Percentiles rank a stretch among this genome's conserved stretches.
Conservation (phyloP, 2,113 vertebrate species). For the Chlamydotis undulata region DNA sequence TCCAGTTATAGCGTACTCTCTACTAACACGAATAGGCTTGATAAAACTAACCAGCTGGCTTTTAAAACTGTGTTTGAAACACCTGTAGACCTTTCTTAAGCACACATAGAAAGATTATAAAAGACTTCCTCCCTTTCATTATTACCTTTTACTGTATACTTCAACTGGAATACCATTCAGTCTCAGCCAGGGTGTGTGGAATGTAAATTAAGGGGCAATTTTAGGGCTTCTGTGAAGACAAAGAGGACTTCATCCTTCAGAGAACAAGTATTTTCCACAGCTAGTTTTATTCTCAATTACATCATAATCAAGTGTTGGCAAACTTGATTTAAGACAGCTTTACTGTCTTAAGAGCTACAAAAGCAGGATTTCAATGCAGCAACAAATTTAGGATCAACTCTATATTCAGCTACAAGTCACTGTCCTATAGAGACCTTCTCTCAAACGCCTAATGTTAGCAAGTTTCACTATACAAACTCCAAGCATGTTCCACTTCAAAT, state of each 20-base stretch:
- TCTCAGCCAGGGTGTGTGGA: not conserved
- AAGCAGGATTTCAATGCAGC: not conserved
- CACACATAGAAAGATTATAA: not conserved
- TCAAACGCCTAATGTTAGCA: not conserved
- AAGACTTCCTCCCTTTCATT: not conserved
- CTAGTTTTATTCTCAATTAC: constrained; percentile 29
- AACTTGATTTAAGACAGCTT: not conserved
- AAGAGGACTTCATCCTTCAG: constrained; percentile 18
- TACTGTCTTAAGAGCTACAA: not conserved
- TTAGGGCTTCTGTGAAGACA: not conserved
- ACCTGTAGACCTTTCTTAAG: not conserved
- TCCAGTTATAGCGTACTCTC: not conserved
- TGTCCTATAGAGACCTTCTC: not conserved
- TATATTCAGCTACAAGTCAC: not conserved
- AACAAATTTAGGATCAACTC: not conserved
- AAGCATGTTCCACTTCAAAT: not conserved
- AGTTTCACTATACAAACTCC: not conserved
- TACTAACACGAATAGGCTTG: not conserved
- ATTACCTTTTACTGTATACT: not conserved
- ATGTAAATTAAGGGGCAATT: not conserved
- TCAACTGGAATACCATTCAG: not conserved
- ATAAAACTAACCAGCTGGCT: not conserved
- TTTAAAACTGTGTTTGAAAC: not conserved
- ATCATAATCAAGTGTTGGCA: not conserved
- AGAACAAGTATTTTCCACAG: not conserved